Percentiles rank a stretch among this genome's conserved stretches.
These are phyloP conservation scores for Dromas ardeola DNA, from an alignment of 2,113 vertebrate species.

Conservation along the genomic window DNA sequence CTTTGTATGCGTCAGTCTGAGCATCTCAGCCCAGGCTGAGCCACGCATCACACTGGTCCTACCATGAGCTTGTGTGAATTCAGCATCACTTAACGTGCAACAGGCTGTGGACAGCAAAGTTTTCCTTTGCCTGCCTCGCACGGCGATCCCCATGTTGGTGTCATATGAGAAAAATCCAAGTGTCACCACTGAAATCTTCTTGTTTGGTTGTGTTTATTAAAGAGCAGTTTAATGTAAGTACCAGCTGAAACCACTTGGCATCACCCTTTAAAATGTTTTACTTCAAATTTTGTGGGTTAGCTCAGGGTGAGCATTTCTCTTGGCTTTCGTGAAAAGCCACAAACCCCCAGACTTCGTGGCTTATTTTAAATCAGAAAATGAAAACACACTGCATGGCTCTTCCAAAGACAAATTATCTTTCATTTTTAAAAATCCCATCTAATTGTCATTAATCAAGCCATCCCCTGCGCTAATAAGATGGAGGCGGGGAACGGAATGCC, in stretches of 20 bases:
- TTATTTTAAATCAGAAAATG: slow-evolving; percentile 15
- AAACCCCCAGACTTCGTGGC: background rate
- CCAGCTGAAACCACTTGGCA: slow-evolving; percentile 21
- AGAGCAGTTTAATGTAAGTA: background rate
- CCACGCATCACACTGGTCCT: background rate
- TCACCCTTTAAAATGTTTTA: background rate
- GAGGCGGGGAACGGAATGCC: background rate
- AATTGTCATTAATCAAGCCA: slow-evolving; percentile 27
- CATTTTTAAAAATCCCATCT: slow-evolving; percentile 25
- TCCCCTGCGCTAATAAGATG: background rate
- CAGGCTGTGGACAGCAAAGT: background rate
- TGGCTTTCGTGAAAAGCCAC: background rate
- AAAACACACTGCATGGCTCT: background rate
- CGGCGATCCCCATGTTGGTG: background rate
- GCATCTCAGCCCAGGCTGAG: background rate
- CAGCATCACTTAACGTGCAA: background rate
- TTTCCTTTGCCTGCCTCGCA: background rate
- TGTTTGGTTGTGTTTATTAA: background rate
- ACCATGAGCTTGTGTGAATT: background rate
- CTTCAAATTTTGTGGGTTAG: background rate
- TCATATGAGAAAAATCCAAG: background rate
- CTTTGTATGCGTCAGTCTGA: background rate
- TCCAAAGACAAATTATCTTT: slow-evolving; percentile 25
- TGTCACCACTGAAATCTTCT: background rate
- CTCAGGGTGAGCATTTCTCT: background rate